Conservation (phyloP, 2,888 invertebrate genomes). For the Cordylochernes scorpioides region DNA sequence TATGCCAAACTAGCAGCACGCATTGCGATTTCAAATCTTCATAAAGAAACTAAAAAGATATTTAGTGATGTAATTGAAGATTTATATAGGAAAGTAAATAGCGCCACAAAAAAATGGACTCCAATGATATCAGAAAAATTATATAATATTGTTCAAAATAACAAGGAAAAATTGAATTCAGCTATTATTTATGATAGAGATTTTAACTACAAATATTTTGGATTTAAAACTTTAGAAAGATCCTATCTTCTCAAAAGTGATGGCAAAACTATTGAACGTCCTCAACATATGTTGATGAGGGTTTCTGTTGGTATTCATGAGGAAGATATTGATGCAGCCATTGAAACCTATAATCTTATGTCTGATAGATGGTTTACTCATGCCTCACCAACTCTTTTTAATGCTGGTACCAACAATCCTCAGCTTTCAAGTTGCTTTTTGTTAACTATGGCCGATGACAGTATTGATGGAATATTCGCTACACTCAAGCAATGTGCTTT, state of each 20-base stretch:
- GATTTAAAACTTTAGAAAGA: constrained; percentile 90
- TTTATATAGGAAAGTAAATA: constrained; percentile 46
- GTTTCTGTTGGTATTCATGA: constrained; percentile 88
- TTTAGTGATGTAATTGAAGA: constrained; percentile 76
- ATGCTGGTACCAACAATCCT: constrained; percentile 66
- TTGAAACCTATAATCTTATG: constrained; percentile 80
- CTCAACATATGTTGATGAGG: constrained; percentile 96
- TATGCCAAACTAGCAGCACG: constrained; percentile 44
- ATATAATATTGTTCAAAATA: constrained; percentile 48
- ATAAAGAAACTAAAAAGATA: constrained; percentile 85
- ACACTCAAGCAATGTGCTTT: constrained; percentile 73
- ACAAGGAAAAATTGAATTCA: constrained; percentile 72
- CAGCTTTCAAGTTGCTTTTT: constrained; percentile 89
- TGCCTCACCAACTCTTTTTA: constrained; percentile 87
- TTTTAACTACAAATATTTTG: constrained; percentile 89
- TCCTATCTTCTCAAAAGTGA: constrained; percentile 78
- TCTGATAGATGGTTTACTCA: constrained; percentile 91
- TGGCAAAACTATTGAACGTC: constrained; percentile 54
- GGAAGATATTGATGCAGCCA: constrained; percentile 64
- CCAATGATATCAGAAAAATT: constrained; percentile 68
- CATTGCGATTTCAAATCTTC: constrained; percentile 84
- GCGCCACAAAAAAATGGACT: constrained; percentile 36
- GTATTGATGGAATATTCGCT: constrained; percentile 77
- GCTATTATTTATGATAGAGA: constrained; percentile 90
- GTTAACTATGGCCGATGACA: constrained; percentile 75